These are phyloP conservation scores for Chloroclysta siterata DNA, from an alignment of 2,888 invertebrate genomes.

Conservation along the genomic window DNA sequence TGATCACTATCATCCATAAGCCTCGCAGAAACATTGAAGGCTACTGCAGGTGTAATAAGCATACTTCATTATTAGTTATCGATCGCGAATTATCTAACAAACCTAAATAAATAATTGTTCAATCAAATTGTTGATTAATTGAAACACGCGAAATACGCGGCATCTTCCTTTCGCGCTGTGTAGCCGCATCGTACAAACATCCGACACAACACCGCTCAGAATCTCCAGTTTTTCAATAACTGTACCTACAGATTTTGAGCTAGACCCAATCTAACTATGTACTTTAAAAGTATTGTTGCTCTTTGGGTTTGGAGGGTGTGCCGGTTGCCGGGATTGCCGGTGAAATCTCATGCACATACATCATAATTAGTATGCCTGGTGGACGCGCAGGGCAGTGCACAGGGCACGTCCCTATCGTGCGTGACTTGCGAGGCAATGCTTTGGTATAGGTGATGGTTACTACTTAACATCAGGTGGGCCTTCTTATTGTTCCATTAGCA, in stretches of 20 bases:
- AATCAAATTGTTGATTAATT: constrained; percentile 25
- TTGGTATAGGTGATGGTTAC: too few relatives aligned
- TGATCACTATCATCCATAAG: constrained; percentile 3
- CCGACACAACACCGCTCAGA: constrained; percentile 55
- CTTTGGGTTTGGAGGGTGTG: too few relatives aligned
- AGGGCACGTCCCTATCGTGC: too few relatives aligned
- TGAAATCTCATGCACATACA: too few relatives aligned
- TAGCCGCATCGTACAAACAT: constrained; percentile 68
- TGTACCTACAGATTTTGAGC: background rate
- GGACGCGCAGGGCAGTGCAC: too few relatives aligned
- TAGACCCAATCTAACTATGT: background rate
- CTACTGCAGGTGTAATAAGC: constrained; percentile 4
- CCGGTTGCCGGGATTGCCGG: too few relatives aligned
- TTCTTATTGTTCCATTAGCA: too few relatives aligned
- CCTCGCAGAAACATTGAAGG: constrained; percentile 13
- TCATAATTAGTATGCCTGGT: too few relatives aligned
- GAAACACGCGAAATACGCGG: constrained; percentile 65
- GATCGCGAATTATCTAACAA: constrained; percentile 15
- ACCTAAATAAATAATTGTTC: constrained; percentile 16
- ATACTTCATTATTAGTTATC: constrained; percentile 8
- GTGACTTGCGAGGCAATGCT: too few relatives aligned
- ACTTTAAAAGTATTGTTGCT: too few relatives aligned
- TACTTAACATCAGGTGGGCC: too few relatives aligned
- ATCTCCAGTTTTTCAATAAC: constrained; percentile 18
- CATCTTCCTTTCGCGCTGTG: constrained; percentile 54